These are phyloP conservation scores for Falco columbarius DNA, from an alignment of 2,797 vertebrate species.

Conservation along the genomic window DNA sequence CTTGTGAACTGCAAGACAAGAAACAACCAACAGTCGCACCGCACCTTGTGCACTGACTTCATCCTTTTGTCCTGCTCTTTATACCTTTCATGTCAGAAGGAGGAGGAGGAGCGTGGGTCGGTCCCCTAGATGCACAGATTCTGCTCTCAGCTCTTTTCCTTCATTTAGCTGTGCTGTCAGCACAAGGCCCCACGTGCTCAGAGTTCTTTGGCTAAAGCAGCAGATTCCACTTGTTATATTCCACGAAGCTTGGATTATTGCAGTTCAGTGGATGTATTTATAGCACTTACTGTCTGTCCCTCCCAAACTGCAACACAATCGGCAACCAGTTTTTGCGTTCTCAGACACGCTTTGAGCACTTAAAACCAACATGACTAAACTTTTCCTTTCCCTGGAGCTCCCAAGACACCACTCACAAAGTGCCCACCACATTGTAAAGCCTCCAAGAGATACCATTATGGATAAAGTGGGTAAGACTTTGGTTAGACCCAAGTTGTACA, in stretches of 20 bases:
- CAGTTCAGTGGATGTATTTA: not conserved
- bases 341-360: not conserved
- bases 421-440: not conserved
- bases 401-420: not conserved
- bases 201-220: not conserved
- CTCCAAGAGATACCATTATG: not conserved
- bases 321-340: not conserved
- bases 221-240: not conserved
- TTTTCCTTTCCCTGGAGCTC: not conserved
- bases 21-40: accelerated
- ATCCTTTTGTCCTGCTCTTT: not conserved
- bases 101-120: not conserved
- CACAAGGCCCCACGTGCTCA: not conserved
- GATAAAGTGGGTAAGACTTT: not conserved
- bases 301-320: not conserved
- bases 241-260: not conserved
- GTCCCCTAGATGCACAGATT: not conserved
- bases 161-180: not conserved
- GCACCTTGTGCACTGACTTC: not conserved
- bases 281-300: not conserved
- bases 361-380: not conserved
- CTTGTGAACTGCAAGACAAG: not conserved
- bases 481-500: not conserved
- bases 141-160: not conserved
- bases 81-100: accelerated